phyloP scores from a whole-genome alignment of 2,888 invertebrate species.

The Parnassius mnemosyne region DNA sequence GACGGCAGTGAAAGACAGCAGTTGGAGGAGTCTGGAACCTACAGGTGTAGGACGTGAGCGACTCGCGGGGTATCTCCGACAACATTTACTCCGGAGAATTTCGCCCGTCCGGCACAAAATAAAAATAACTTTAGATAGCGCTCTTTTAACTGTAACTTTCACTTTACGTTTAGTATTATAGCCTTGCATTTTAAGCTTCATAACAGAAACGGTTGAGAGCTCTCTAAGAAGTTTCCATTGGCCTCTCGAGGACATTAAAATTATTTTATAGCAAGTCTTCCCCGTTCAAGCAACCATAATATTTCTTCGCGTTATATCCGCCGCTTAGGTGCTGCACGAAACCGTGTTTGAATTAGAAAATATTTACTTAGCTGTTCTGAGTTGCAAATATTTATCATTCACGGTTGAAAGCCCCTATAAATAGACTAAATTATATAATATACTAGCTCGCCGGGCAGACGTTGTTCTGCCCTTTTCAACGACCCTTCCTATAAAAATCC shows the following conservation, averaged over 20 bases:
- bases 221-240: constrained; percentile 21
- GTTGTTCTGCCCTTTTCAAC: too few species aligned
- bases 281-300: constrained; percentile 14
- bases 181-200: constrained; percentile 12
- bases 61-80: too few species aligned
- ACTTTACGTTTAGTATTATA: constrained; percentile 12
- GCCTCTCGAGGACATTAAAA: constrained; percentile 24
- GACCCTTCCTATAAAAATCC: too few species aligned
- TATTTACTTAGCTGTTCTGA: constrained; percentile 9
- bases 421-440: too few species aligned
- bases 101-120: too few species aligned
- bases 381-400: constrained; percentile 11
- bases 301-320: constrained; percentile 20
- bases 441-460: too few species aligned
- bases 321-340: constrained; percentile 18
- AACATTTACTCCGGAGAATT: too few species aligned
- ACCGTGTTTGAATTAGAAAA: constrained; percentile 19
- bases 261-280: constrained; percentile 22
- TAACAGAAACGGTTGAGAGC: constrained; percentile 20
- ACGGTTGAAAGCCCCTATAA: neutral
- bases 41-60: too few species aligned
- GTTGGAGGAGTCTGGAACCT: too few species aligned
- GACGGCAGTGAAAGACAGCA: too few species aligned
- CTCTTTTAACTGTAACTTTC: constrained; percentile 16
- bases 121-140: neutral